Evolutionary conservation across 2,113 vertebrate genomes (phyloP).

Genomic region (Vulpes vulpes): DNA sequence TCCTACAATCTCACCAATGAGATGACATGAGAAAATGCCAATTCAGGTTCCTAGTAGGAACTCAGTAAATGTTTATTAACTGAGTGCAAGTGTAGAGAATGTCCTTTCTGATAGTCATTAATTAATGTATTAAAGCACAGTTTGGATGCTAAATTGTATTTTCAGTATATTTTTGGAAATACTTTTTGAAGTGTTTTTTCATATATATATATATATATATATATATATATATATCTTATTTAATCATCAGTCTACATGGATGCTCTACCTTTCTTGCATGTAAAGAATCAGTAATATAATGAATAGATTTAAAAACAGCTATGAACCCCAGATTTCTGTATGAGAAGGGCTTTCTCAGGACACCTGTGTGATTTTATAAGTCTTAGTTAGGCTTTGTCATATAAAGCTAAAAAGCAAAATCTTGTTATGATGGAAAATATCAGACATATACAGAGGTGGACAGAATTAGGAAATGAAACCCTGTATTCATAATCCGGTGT

Average conservation of each 20-base stretch:
- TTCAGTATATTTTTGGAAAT: background rate
- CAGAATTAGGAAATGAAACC: background rate
- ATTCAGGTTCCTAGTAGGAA: background rate
- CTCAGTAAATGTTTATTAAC: background rate
- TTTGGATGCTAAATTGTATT: background rate
- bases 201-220: background rate
- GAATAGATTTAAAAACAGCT: conserved; percentile 35
- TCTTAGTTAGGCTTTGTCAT: background rate
- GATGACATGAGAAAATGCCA: background rate
- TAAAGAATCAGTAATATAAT: background rate
- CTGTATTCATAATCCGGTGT: background rate
- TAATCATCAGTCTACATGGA: background rate
- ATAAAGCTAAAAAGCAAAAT: background rate
- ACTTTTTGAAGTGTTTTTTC: background rate
- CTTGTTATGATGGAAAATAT: conserved; percentile 6
- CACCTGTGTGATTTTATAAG: background rate
- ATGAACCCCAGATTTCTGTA: background rate
- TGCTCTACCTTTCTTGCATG: background rate
- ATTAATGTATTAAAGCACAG: background rate
- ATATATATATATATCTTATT: background rate
- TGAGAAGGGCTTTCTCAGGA: conserved; percentile 2
- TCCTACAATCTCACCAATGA: conserved; percentile 1
- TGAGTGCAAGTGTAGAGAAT: background rate
- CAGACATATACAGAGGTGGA: background rate
- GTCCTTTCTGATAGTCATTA: background rate